These are phyloP conservation scores for Spea hammondii DNA, from an alignment of 2,797 vertebrate species.

Conservation along the genomic window DNA sequence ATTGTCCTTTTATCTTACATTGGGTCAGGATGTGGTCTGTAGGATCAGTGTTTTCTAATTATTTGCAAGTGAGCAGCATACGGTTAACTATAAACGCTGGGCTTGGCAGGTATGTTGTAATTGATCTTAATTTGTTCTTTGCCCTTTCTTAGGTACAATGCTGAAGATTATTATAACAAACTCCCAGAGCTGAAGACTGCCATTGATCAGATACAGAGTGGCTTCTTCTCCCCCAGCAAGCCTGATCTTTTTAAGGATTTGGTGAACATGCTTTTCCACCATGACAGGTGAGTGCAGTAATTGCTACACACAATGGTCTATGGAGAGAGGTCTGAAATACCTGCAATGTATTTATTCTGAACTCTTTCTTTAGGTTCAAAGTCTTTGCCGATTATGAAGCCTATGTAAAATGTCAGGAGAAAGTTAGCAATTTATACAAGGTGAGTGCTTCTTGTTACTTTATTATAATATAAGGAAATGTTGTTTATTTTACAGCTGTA, in stretches of 20 bases:
- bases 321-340: neutral
- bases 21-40: neutral
- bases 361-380: constrained; percentile 78
- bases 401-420: constrained; percentile 85
- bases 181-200: constrained; percentile 85
- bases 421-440: constrained; percentile 88
- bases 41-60: too few species aligned
- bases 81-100: too few species aligned
- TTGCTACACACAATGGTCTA: neutral
- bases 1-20: neutral
- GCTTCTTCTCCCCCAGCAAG: constrained; percentile 84
- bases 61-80: too few species aligned
- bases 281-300: constrained; percentile 78
- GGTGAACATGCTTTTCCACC: constrained; percentile 87
- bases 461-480: too few species aligned
- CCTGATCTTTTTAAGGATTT: constrained; percentile 88
- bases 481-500: too few species aligned
- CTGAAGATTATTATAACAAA: constrained; percentile 79
- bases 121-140: neutral
- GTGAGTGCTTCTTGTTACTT: constrained; percentile 65
- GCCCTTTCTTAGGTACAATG: constrained; percentile 74
- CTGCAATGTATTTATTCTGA: neutral
- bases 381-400: constrained; percentile 94
- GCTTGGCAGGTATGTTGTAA: neutral
- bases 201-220: constrained; percentile 85